Percentiles rank a stretch among this genome's conserved stretches.
phyloP scores from a whole-genome alignment of 2,113 vertebrate genomes.

The Xenopus borealis region DNA sequence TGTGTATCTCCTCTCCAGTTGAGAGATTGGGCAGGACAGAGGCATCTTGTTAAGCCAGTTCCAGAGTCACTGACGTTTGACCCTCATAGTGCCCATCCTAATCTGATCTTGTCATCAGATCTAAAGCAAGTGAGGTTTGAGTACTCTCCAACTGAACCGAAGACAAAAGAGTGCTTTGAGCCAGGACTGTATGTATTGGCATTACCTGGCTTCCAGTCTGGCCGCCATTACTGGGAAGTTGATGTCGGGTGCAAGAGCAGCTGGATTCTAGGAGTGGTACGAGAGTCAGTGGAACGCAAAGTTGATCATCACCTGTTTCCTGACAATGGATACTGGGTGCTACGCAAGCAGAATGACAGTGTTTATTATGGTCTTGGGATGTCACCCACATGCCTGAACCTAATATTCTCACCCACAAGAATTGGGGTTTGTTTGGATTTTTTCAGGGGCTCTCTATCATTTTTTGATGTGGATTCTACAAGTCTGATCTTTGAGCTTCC shows the following conservation, averaged over 20 bases:
- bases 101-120: constrained; percentile 59
- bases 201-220: constrained; percentile 47
- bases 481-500: no score
- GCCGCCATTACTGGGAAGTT: constrained; percentile 69
- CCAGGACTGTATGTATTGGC: constrained; percentile 57
- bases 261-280: constrained; percentile 77
- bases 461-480: no score
- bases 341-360: constrained; percentile 17
- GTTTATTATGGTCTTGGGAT: constrained; percentile 4
- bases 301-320: constrained; percentile 33
- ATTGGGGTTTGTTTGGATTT: constrained; percentile 1
- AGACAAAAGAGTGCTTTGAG: constrained; percentile 59
- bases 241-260: constrained; percentile 52
- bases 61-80: constrained; percentile 49
- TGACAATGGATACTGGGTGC: constrained; percentile 15
- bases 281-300: constrained; percentile 71
- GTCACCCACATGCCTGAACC: not conserved
- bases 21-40: constrained; percentile 17
- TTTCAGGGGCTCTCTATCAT: no score
- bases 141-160: constrained; percentile 25
- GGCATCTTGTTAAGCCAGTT: constrained; percentile 16
- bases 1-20: not conserved
- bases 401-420: not conserved
- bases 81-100: constrained; percentile 61
- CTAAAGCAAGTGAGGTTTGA: constrained; percentile 47